phyloP scores from a whole-genome alignment of 2,888 invertebrate species.

The Meiosimyza decipiens region DNA sequence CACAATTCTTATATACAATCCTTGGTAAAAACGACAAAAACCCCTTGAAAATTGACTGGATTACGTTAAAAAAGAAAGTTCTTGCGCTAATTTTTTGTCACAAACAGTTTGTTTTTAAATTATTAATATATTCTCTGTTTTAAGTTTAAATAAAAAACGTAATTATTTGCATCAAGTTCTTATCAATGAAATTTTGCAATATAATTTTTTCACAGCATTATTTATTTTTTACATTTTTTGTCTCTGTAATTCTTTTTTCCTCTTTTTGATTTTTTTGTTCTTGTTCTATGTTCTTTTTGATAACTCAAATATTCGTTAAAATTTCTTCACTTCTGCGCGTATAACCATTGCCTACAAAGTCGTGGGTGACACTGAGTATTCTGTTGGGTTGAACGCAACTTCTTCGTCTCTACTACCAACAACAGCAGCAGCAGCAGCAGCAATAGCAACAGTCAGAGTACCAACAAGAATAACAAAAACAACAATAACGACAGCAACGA shows the following conservation, averaged over 20 bases:
- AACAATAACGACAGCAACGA: slow-evolving; percentile 23
- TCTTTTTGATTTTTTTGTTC: background rate
- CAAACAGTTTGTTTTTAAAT: no score
- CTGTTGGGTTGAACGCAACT: slow-evolving; percentile 51
- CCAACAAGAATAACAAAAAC: slow-evolving; percentile 26
- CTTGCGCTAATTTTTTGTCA: no score
- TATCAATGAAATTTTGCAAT: background rate
- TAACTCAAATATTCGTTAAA: slow-evolving; percentile 7
- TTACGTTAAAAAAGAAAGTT: no score
- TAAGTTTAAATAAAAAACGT: no score
- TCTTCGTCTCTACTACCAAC: slow-evolving; percentile 40
- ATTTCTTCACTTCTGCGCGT: slow-evolving; percentile 43
- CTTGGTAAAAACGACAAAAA: no score
- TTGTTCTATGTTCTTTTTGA: slow-evolving; percentile 9
- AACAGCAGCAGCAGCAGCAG: slow-evolving; percentile 24
- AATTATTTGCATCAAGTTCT: no score
- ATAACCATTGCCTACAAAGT: slow-evolving; percentile 60
- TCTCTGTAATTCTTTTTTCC: slow-evolving; percentile 7
- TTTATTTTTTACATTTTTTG: slow-evolving; percentile 15
- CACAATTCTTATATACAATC: no score
- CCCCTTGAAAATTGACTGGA: no score
- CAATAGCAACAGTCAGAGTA: slow-evolving; percentile 4
- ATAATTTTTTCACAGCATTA: background rate
- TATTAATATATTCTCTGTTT: no score
- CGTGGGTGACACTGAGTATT: slow-evolving; percentile 62